Evolutionary conservation across 2,113 vertebrate species (phyloP).

Genomic region (Gadus macrocephalus): DNA sequence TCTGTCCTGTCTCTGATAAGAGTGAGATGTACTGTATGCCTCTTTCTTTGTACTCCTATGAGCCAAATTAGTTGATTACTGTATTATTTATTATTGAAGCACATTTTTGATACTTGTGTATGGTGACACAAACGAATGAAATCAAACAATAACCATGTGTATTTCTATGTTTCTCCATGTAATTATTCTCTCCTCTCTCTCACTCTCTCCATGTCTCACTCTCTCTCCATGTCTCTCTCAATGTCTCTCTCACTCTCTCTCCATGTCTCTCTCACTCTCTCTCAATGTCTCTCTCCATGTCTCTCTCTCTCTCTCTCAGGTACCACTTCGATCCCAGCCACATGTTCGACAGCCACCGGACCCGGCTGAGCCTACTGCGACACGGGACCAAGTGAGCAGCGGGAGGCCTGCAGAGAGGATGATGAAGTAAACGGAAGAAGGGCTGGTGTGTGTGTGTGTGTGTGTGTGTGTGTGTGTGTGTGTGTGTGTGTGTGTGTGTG

Average conservation of each 20-base stretch:
- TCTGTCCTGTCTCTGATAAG: too few relatives aligned
- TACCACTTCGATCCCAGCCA: conserved; percentile 69
- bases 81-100: too few relatives aligned
- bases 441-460: conserved; percentile 4
- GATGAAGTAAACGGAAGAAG: conserved; percentile 19
- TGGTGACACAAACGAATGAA: too few relatives aligned
- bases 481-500: neutral
- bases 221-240: neutral
- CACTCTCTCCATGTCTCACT: neutral
- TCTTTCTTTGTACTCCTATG: too few relatives aligned
- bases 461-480: neutral
- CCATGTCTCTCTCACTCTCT: too few relatives aligned
- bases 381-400: conserved; percentile 52
- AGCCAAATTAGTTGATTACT: too few relatives aligned
- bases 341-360: conserved; percentile 62
- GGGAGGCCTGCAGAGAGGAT: neutral
- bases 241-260: too few relatives aligned
- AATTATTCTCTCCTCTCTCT: neutral
- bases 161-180: too few relatives aligned
- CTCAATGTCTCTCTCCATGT: neutral
- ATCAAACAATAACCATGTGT: too few relatives aligned
- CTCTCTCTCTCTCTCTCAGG: conserved; percentile 40
- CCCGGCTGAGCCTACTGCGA: conserved; percentile 40
- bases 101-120: too few relatives aligned
- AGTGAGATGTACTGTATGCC: too few relatives aligned